Evolutionary conservation across 2,113 vertebrate genomes (phyloP), one percentile per base, ranked within the genome.

Genomic region (Okapia johnstoni): DNA sequence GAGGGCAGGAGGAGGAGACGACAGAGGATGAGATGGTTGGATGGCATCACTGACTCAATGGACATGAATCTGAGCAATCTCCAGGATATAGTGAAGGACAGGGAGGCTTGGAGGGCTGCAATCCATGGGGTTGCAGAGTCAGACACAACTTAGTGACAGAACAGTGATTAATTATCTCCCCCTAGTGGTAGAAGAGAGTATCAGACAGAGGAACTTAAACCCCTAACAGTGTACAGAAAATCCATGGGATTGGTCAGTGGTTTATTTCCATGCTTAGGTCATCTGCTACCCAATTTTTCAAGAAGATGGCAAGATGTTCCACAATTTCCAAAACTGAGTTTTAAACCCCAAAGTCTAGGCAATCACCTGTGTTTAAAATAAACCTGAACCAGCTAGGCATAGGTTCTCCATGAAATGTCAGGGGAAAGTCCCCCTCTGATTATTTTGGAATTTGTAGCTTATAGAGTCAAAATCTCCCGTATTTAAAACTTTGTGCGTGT

Each of bases 141-240:
- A 70, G 66, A 23, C n/a, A 70, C 0, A 1, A 70, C 66, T 70
- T 36, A 70, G n/a, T 2, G 10, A 40, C 66, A 70, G 19, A 40
- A 40, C 5, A 33, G 77, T 52, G 77, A 80, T 80, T 76, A 43
- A 46, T 76, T 33, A 36, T n/a, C 94, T 55, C 90, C 96, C 70
- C 87, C 97, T 97, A 50, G 94, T 93, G 96, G 93, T 43, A 5
- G 3, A 83, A 48, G 26, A 48, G 40, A 13, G 16, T 33, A 91
- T 4, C 85, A 23, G 66, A 40, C n/a, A 66, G 19, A 50, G n/a
- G n/a, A 66, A 52, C 21, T 1, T 28, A 48, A 63, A 43, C 12
- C 28, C 26, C 28, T 16, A 36, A 2, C 8, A 2, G 15, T 17
- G 85, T 5, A 52, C 21, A 23, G 23, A 57, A 85, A 92, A 86